phyloP scores from a whole-genome alignment of 2,888 invertebrate species.

The Lingula anatina region DNA sequence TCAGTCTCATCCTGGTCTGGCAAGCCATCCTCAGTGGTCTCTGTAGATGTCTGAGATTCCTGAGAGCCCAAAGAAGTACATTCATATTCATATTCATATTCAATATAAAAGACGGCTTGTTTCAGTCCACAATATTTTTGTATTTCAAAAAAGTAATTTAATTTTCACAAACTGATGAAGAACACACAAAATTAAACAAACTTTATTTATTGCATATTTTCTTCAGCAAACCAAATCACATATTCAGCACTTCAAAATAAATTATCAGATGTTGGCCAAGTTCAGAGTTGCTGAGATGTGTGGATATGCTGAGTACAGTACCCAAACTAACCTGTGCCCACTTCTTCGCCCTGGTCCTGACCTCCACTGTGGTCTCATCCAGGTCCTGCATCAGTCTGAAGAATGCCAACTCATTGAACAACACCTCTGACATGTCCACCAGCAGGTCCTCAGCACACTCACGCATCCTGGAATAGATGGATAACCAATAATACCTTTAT shows the following conservation, averaged over 20 bases:
- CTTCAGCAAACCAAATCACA: neutral
- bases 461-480: constrained; percentile 33
- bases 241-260: neutral
- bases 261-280: neutral
- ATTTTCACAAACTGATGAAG: constrained; percentile 1
- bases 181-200: no score
- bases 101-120: neutral
- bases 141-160: neutral
- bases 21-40: constrained; percentile 1
- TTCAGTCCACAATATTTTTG: neutral
- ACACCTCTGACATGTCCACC: constrained; percentile 52
- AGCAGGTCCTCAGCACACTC: constrained; percentile 52
- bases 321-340: constrained; percentile 8
- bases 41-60: neutral
- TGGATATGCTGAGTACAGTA: neutral
- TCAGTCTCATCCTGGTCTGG: constrained; percentile 5
- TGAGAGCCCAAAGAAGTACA: no score
- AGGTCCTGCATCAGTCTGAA: constrained; percentile 52
- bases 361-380: constrained; percentile 34
- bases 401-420: constrained; percentile 54
- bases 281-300: neutral
- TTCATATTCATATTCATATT: no score
- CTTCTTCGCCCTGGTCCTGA: constrained; percentile 15
- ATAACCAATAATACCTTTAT: neutral
- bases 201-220: constrained; percentile 3